These are phyloP conservation scores for Rhopalosiphum padi DNA, from an alignment of 1,140 invertebrate genomes.

Conservation along the genomic window DNA sequence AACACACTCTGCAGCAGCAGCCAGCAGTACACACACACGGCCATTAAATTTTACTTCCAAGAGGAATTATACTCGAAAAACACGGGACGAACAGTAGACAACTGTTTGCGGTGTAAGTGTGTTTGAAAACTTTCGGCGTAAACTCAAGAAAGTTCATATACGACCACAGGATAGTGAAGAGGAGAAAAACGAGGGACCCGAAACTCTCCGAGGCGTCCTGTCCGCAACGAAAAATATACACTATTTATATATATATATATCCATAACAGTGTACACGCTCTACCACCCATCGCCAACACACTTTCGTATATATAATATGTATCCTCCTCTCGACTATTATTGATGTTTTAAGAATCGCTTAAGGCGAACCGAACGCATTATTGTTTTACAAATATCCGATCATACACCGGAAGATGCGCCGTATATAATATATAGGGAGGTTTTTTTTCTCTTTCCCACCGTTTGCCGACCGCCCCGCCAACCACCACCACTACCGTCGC, in stretches of 20 bases:
- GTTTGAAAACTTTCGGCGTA: slow-evolving; percentile 17
- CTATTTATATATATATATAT: not conserved
- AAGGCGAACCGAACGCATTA: slow-evolving; percentile 38
- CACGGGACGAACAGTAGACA: slow-evolving; percentile 39
- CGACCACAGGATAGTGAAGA: not conserved
- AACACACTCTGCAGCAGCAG: not conserved
- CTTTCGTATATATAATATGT: not conserved
- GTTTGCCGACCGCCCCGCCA: not conserved
- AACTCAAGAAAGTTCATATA: slow-evolving; percentile 43
- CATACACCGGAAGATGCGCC: slow-evolving; percentile 16
- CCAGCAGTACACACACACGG: not conserved
- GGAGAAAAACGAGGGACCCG: not conserved
- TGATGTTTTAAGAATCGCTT: slow-evolving; percentile 50
- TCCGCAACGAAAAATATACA: not conserved
- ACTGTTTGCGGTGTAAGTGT: slow-evolving; percentile 46
- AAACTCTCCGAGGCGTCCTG: not conserved
- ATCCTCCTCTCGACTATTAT: slow-evolving; percentile 26
- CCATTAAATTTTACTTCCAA: slow-evolving; percentile 30
- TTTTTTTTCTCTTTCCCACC: not conserved
- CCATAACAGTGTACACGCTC: not conserved
- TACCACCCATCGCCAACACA: not conserved
- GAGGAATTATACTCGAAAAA: slow-evolving; percentile 18
- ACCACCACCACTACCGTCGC: not conserved
- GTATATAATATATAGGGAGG: not conserved
- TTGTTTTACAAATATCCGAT: slow-evolving; percentile 56